Evolutionary conservation across 1,140 invertebrate genomes (phyloP), one percentile per base, ranked within the genome.

Genomic region (Ylistrum balloti): DNA sequence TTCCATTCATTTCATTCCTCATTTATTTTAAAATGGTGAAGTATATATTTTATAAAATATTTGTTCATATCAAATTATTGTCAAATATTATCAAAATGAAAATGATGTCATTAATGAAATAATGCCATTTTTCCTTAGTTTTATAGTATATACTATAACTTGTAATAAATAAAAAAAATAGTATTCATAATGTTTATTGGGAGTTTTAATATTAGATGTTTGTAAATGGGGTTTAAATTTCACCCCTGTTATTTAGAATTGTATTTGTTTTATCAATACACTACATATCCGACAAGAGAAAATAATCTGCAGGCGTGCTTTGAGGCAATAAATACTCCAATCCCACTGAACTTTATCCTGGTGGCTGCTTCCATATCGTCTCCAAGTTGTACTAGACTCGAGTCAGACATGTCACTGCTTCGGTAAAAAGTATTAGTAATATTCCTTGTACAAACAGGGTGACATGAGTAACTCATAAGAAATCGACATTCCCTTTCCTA

Each of bases 351-450:
- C 56, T 74, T 74, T 74, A 74, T 74, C 56, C 56, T 74, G 11
- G 56, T 28, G 56, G 56, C 56, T 28, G 56, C 56, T 74, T 74
- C 56, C 56, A 74, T 28, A 28, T 28, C n/a, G 56, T 74, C 56
- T 74, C 56, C 56, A n/a, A 74, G 56, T n/a, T 28, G 56, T 74
- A 74, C 56, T 74, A 22, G 86, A 89, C n/a, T 35, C 38, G 88
- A 89, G 88, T 41, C 41, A 89, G 86, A 85, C 88, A 89, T 89
- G 88, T 89, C 85, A 85, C 32, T 32, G 33, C 74, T 85, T 0
- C 33, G 85, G 88, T 86, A 89, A 85, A 89, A 89, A 89, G 88
- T 89, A 74, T 89, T 89, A 89, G 38, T 86, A 85, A 89, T 85
- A 89, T 89, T 89, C 85, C 41, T 41, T 86, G 86, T 86, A 86